These are phyloP conservation scores for Tetrao urogallus DNA, from an alignment of 2,113 vertebrate genomes.

Conservation along the genomic window DNA sequence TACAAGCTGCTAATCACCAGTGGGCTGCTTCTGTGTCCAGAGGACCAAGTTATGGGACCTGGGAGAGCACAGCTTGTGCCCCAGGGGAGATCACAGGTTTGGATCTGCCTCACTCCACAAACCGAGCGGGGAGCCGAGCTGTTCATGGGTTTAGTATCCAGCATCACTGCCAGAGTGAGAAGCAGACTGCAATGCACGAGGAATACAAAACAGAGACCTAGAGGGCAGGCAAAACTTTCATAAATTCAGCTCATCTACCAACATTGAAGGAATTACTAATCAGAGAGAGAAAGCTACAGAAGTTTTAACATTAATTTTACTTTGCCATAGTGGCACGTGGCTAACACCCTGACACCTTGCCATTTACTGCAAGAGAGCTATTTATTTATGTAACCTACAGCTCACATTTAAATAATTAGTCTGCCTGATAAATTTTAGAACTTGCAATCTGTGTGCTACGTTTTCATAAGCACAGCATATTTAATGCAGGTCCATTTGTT, in stretches of 20 bases:
- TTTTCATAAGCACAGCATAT: constrained; percentile 54
- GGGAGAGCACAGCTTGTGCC: background rate
- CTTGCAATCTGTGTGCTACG: constrained; percentile 39
- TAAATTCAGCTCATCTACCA: constrained; percentile 71
- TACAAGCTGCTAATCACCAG: background rate
- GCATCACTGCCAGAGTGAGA: background rate
- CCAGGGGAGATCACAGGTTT: background rate
- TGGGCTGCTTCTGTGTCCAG: background rate
- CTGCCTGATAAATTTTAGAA: constrained; percentile 63
- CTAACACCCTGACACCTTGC: constrained; percentile 54
- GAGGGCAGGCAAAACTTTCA: constrained; percentile 63
- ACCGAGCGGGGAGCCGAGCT: background rate
- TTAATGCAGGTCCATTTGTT: constrained; percentile 58
- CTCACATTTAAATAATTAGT: constrained; percentile 77
- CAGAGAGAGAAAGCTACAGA: constrained; percentile 57
- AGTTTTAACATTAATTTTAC: constrained; percentile 74
- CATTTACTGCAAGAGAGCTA: constrained; percentile 65
- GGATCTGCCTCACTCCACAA: background rate
- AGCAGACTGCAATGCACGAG: constrained; percentile 35
- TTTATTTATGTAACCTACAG: constrained; percentile 73
- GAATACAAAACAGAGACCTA: constrained; percentile 63
- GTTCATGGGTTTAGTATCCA: background rate
- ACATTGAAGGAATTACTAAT: constrained; percentile 69
- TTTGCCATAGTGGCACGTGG: constrained; percentile 54
- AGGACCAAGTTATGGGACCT: background rate